Percentiles rank a stretch among this genome's conserved stretches.
phyloP scores from a whole-genome alignment of 2,797 vertebrate species.

The Toxotes lorentzi region DNA sequence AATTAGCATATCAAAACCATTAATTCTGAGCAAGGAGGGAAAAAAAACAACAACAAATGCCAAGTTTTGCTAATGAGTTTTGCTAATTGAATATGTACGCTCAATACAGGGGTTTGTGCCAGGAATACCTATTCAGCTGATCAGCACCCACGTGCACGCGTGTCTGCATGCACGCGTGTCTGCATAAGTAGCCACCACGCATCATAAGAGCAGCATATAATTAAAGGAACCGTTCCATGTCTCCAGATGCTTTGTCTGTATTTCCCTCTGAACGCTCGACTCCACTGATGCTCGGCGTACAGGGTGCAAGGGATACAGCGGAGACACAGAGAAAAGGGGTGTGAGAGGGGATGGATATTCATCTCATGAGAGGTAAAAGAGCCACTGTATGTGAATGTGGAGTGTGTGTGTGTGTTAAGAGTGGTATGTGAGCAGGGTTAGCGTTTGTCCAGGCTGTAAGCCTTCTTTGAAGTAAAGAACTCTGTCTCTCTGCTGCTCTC shows the following conservation, averaged over 20 bases:
- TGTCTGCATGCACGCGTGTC: not conserved
- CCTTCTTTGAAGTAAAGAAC: slow-evolving; percentile 77
- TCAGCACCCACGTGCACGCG: slow-evolving; percentile 38
- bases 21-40: slow-evolving; percentile 94
- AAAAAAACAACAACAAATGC: slow-evolving; percentile 96
- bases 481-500: slow-evolving; percentile 62
- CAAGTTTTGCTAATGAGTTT: slow-evolving; percentile 99
- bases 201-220: slow-evolving; percentile 74
- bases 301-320: slow-evolving; percentile 53
- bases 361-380: slow-evolving; percentile 74
- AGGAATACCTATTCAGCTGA: slow-evolving; percentile 81
- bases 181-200: slow-evolving; percentile 49
- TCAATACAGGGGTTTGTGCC: slow-evolving; percentile 78
- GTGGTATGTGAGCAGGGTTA: slow-evolving; percentile 55
- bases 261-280: slow-evolving; percentile 71
- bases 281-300: slow-evolving; percentile 64
- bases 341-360: slow-evolving; percentile 68
- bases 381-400: slow-evolving; percentile 52
- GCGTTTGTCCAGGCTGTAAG: slow-evolving; percentile 65
- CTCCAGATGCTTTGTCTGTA: slow-evolving; percentile 80
- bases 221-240: slow-evolving; percentile 76
- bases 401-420: slow-evolving; percentile 29
- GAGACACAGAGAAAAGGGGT: slow-evolving; percentile 34
- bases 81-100: slow-evolving; percentile 97
- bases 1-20: slow-evolving; percentile 99